Evolutionary conservation across 2,888 invertebrate species (phyloP).

Genomic region (Chymomyza fuscimana): DNA sequence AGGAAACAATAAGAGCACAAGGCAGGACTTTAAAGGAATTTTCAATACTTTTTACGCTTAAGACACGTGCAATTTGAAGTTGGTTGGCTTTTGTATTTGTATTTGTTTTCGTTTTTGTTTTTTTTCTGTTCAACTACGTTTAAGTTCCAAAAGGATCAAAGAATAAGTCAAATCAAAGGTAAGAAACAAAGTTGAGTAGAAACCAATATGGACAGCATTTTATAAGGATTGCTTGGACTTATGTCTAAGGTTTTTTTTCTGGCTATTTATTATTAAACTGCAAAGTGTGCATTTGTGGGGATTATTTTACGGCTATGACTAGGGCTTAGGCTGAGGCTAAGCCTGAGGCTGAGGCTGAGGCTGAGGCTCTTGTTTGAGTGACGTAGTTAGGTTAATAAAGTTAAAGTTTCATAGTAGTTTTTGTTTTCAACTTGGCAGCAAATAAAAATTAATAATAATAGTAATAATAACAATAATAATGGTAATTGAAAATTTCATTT

Average conservation of each 20-base stretch:
- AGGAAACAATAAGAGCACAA: conserved; percentile 36
- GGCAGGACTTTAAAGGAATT: conserved; percentile 20
- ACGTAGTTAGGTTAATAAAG: conserved; percentile 16
- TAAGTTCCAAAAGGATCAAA: not conserved
- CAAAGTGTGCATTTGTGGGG: conserved; percentile 41
- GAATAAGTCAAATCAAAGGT: not conserved
- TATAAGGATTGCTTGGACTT: not conserved
- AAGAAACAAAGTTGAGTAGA: not conserved
- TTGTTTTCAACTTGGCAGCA: conserved; percentile 16
- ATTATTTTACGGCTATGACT: not conserved
- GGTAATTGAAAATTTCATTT: not conserved
- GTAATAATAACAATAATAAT: conserved; percentile 10
- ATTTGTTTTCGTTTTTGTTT: conserved; percentile 6
- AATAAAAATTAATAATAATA: conserved; percentile 25
- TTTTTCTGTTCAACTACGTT: conserved; percentile 4
- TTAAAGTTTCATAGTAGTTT: conserved; percentile 1
- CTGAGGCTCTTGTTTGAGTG: conserved; percentile 26
- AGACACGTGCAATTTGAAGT: conserved; percentile 65
- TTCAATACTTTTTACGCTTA: conserved; percentile 40
- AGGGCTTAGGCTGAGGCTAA: conserved; percentile 25
- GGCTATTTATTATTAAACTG: conserved; percentile 24
- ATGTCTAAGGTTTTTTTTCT: not conserved
- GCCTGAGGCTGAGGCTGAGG: conserved; percentile 25
- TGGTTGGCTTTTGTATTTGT: not conserved
- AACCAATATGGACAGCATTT: not conserved